phyloP scores from a whole-genome alignment of 2,113 vertebrate genomes.

The Chinchilla lanigera region DNA sequence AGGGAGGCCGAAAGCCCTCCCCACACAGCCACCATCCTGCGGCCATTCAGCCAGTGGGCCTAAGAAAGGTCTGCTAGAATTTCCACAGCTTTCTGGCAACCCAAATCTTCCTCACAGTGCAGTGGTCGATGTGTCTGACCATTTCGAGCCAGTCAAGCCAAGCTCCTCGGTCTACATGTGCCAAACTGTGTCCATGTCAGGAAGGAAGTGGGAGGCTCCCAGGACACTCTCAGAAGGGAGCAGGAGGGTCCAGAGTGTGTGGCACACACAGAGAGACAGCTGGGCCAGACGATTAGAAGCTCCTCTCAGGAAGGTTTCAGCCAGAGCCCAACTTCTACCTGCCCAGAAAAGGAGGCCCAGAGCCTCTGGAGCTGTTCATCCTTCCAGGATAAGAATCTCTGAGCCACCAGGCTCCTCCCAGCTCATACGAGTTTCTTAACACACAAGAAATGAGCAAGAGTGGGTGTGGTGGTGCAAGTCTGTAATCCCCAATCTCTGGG shows the following conservation, averaged over 20 bases:
- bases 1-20: neutral
- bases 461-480: neutral
- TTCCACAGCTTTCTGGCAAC: neutral
- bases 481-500: neutral
- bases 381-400: neutral
- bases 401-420: neutral
- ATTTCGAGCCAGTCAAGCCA: no score
- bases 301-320: neutral
- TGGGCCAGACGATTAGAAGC: neutral
- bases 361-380: neutral
- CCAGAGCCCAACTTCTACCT: neutral
- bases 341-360: neutral
- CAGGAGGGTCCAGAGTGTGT: neutral
- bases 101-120: neutral
- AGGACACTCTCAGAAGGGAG: neutral
- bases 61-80: neutral
- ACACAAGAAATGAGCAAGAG: neutral
- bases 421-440: neutral
- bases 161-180: neutral
- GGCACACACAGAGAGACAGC: no score
- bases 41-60: neutral
- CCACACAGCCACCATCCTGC: neutral
- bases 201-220: neutral
- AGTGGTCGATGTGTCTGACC: neutral
- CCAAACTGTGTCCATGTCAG: neutral